Evolutionary conservation across 2,113 vertebrate species (phyloP), one percentile per base, ranked within the genome.

Genomic region (Sisor rabdophorus): DNA sequence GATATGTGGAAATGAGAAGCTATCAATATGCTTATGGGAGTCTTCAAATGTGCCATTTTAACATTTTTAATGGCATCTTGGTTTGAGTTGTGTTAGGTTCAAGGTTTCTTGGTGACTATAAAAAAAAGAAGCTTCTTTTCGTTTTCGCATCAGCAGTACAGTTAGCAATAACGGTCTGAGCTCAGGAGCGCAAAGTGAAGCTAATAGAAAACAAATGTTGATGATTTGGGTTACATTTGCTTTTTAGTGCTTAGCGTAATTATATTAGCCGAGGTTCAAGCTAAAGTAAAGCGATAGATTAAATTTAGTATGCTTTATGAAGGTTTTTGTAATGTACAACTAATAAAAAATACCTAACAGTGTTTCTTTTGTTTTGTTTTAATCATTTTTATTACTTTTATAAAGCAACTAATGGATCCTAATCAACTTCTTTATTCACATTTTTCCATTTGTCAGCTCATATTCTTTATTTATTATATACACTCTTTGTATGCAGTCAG

Each of bases 1-100:
- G 48, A 48, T 28, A 68, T 50, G 40, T 67, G n/a, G 63, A 67
- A 67, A 67, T 17, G 47, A 19, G 47, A 69, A 20, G 9, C 48
- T 20, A 52, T 52, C 26, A 12, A 20, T 30, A 69, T 30, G 65
- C 65, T 20, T 52, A 52, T 5, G 65, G 48, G 47, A 52, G 22
- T 52, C 65, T 19, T 69, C 26, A 52, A 3, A 69, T 24, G n/a
- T 67, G 64, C 44, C 16, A 17, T 24, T 48, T 8, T 22, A 67
- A 26, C 64, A 48, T 10, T 47, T 60, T 24, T 67, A 47, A 65
- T 32, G 40, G 63, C n/a, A 12, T 47, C 6, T 55, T 55, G 7
- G 6, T n/a, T 55, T 9, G 8, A 24, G 4, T 50, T 13, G 17
- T 63, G 19, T n/a, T 63, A 36, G 9, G 11, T 19, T 26, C 3